Percentiles rank a stretch among this genome's conserved stretches.
Evolutionary conservation across 2,113 vertebrate species (phyloP).

Genomic region (Gobio gobio): DNA sequence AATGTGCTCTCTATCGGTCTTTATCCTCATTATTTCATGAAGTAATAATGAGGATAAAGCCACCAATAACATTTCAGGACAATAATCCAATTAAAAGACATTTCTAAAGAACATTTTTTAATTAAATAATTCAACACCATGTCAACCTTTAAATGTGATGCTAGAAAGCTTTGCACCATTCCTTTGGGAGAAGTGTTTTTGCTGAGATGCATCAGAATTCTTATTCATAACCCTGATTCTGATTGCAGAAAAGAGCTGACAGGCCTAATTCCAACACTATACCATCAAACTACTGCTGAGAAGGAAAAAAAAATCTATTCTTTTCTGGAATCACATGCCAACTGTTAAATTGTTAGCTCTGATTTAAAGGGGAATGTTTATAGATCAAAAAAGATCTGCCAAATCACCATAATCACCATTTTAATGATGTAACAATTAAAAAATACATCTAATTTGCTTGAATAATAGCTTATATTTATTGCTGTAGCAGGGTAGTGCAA

Average conservation of each 20-base stretch:
- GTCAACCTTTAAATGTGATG: neutral
- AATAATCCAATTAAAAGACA: neutral
- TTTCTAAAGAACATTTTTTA: neutral
- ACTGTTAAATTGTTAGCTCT: neutral
- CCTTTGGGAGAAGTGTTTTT: neutral
- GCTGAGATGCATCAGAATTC: neutral
- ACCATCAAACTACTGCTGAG: neutral
- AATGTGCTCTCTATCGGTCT: neutral
- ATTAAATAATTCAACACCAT: neutral
- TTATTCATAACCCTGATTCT: neutral
- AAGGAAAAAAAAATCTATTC: neutral
- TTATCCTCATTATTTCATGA: neutral
- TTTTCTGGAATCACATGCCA: neutral
- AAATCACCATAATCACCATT: conserved; percentile 13
- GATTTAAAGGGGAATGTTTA: conserved; percentile 15
- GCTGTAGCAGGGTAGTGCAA: conserved; percentile 56
- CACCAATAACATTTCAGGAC: neutral
- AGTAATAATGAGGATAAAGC: neutral
- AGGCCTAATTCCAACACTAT: neutral
- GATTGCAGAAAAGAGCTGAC: neutral
- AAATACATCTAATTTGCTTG: conserved; percentile 55
- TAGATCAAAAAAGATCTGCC: neutral
- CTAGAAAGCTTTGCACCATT: neutral
- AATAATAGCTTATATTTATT: conserved; percentile 57
- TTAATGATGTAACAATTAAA: conserved; percentile 20